Evolutionary conservation across 2,888 invertebrate genomes (phyloP).

Genomic region (Scaptomyza tumidula): DNA sequence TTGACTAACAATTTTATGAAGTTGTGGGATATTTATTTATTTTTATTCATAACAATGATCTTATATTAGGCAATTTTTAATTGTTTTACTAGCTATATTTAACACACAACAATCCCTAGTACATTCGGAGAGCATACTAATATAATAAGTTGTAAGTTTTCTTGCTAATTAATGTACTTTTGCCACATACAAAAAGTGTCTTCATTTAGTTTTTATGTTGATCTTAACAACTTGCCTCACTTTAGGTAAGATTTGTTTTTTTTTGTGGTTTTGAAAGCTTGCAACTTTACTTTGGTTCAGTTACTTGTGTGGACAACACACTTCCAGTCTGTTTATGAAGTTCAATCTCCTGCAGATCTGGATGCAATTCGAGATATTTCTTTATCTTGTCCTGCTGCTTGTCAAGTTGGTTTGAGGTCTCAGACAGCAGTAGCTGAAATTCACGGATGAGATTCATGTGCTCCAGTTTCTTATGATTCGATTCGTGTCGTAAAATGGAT

Average conservation of each 20-base stretch:
- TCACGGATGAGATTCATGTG: slow-evolving; percentile 29
- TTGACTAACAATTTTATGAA: no score
- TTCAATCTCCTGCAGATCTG: slow-evolving; percentile 22
- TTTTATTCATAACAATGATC: background rate
- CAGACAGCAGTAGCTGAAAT: slow-evolving; percentile 16
- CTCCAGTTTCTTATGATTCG: slow-evolving; percentile 23
- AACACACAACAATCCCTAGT: no score
- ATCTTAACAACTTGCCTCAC: slow-evolving; percentile 18
- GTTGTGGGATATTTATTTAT: no score
- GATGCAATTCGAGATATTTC: slow-evolving; percentile 28
- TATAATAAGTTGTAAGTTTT: background rate
- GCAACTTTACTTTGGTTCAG: background rate
- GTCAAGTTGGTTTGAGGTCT: slow-evolving; percentile 20
- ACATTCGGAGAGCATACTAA: background rate
- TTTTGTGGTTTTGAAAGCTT: background rate
- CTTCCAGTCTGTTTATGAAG: slow-evolving; percentile 16
- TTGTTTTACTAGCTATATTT: no score
- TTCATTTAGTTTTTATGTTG: slow-evolving; percentile 12
- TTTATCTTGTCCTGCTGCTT: slow-evolving; percentile 16
- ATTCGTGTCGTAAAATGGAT: background rate
- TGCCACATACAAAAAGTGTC: background rate
- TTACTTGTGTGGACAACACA: slow-evolving; percentile 4
- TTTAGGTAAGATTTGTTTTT: slow-evolving; percentile 19
- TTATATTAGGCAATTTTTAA: no score
- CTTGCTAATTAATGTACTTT: background rate